Conservation (phyloP, 2,888 invertebrate species). For the Plutella xylostella region DNA sequence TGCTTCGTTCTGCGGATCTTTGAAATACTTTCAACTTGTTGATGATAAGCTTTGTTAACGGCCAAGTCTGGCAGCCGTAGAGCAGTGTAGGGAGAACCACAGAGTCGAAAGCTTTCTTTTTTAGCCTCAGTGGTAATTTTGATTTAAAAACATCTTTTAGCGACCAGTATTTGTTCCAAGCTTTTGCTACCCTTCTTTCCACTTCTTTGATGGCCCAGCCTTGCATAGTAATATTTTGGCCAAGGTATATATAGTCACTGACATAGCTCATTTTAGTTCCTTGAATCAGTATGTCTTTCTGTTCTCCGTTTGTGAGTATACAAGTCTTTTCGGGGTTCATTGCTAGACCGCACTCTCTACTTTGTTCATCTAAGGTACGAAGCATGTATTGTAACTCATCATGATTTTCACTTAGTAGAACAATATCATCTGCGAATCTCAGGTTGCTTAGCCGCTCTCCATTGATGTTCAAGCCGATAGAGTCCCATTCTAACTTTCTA, state of each 20-base stretch:
- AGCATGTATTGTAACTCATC: neutral
- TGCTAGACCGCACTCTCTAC: neutral
- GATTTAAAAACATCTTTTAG: slow-evolving; percentile 18
- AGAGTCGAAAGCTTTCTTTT: slow-evolving; percentile 17
- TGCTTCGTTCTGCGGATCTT: neutral
- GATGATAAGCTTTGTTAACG: neutral
- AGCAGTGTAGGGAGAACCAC: slow-evolving; percentile 5
- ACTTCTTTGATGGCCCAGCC: slow-evolving; percentile 11
- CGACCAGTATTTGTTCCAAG: slow-evolving; percentile 19
- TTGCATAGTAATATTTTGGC: slow-evolving; percentile 2
- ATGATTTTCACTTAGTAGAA: neutral
- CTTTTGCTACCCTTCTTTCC: slow-evolving; percentile 15
- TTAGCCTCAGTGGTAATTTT: slow-evolving; percentile 14
- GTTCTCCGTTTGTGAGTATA: neutral
- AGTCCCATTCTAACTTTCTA: neutral
- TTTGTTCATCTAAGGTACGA: neutral
- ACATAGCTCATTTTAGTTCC: neutral
- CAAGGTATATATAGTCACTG: neutral
- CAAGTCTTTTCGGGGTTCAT: neutral
- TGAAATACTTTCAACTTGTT: neutral
- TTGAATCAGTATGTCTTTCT: neutral
- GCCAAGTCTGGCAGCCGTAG: slow-evolving; percentile 9
- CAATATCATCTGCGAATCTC: slow-evolving; percentile 1
- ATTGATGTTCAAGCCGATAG: neutral
- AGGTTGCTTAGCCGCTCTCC: neutral